Percentiles rank a stretch among this genome's conserved stretches.
phyloP scores from a whole-genome alignment of 2,888 invertebrate genomes.

The Cynaeus angustus region DNA sequence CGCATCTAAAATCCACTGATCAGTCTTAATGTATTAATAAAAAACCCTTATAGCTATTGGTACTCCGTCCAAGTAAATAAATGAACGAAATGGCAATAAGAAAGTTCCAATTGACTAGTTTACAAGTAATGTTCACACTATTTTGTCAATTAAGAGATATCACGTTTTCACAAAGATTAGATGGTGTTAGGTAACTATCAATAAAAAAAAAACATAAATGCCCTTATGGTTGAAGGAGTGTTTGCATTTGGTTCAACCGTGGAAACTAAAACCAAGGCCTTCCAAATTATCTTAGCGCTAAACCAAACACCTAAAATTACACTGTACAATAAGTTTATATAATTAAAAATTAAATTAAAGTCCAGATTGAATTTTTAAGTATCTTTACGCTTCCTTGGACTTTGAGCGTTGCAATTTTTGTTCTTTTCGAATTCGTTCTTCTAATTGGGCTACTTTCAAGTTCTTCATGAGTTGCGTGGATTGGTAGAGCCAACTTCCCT shows the following conservation, averaged over 20 bases:
- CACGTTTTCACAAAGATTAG: conserved; percentile 8
- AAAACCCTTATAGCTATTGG: conserved; percentile 20
- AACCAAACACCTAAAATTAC: conserved; percentile 13
- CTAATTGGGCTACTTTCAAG: conserved; percentile 86
- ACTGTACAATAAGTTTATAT: not conserved
- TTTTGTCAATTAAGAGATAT: conserved; percentile 26
- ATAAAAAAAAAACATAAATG: not conserved
- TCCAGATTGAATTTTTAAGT: not conserved
- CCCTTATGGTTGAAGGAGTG: not conserved
- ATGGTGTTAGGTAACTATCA: conserved; percentile 21
- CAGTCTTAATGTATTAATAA: conserved; percentile 34
- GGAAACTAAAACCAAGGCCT: too few relatives aligned
- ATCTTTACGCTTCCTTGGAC: conserved; percentile 37
- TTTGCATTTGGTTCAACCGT: too few relatives aligned
- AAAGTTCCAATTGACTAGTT: conserved; percentile 41
- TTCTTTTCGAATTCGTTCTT: conserved; percentile 79
- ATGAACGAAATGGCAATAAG: conserved; percentile 38
- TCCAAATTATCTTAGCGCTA: conserved; percentile 4
- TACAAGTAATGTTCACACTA: conserved; percentile 28
- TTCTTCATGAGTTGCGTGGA: conserved; percentile 92
- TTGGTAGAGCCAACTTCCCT: conserved; percentile 93
- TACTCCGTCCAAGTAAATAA: conserved; percentile 22
- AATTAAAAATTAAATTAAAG: conserved; percentile 19
- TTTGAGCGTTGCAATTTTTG: conserved; percentile 58
- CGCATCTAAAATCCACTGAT: conserved; percentile 14